phyloP scores from a whole-genome alignment of 1,140 invertebrate genomes.

The Drosophila fuyamai region DNA sequence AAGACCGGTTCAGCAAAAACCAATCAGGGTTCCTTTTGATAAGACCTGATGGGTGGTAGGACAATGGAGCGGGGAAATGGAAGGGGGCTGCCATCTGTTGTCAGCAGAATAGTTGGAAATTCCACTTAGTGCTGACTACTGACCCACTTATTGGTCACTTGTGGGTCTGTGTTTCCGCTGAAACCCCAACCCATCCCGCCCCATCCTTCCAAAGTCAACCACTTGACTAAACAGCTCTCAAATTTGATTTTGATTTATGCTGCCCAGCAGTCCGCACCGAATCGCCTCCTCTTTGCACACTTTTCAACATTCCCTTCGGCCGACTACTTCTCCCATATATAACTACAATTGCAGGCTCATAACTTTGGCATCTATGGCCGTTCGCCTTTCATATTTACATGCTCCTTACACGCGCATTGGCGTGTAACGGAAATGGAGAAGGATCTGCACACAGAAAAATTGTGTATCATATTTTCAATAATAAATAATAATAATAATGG shows the following conservation, averaged over 20 bases:
- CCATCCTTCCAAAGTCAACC: constrained; percentile 29
- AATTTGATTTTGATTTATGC: constrained; percentile 83
- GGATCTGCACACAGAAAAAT: constrained; percentile 15
- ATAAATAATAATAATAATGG: too few relatives aligned
- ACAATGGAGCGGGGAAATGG: background rate
- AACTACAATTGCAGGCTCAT: constrained; percentile 73
- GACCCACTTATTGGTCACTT: constrained; percentile 82
- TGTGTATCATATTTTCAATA: background rate
- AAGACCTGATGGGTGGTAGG: background rate
- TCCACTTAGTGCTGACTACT: constrained; percentile 70
- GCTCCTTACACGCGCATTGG: constrained; percentile 80
- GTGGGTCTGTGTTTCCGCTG: constrained; percentile 62
- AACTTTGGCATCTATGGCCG: constrained; percentile 74
- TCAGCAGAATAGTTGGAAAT: constrained; percentile 68
- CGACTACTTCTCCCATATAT: background rate
- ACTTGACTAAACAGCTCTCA: constrained; percentile 82
- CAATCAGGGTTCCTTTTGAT: constrained; percentile 59
- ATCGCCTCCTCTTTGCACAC: constrained; percentile 7
- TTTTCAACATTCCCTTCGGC: constrained; percentile 6
- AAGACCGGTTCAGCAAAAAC: constrained; percentile 54
- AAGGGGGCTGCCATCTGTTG: constrained; percentile 14
- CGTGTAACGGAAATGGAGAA: constrained; percentile 78
- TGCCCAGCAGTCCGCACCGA: constrained; percentile 51
- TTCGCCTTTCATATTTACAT: constrained; percentile 77
- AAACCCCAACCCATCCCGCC: constrained; percentile 18